Base-by-base conservation (phyloP, 2,113 vertebrate genomes). In the Sebastes fasciatus region DNA sequence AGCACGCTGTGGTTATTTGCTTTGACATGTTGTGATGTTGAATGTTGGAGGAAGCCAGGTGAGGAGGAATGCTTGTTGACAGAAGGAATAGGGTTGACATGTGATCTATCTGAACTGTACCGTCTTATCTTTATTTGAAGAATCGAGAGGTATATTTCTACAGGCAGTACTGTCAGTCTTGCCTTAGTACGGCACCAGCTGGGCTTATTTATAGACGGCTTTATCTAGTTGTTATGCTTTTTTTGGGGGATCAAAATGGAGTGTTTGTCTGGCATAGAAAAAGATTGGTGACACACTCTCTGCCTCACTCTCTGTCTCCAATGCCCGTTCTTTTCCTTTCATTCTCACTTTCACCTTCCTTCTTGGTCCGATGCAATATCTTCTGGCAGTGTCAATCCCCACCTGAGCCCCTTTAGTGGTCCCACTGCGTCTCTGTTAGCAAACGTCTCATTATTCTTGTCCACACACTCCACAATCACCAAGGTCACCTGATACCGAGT, bases 401-500 rank as follows among this genome's bases (percentile, higher is more conserved):
- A 72, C 65, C 65, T 71, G 77, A 80, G 71, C 61, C 80, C 57
- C 49, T 75, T 85, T 68, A 79, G 77, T 2, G n/a, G 55, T 84
- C 83, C 81, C 70, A 23, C 63, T 23, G 80, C 83, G 69, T 73
- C 82, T 76, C 77, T 80, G 81, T 88, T 85, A 63, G 88, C 76
- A 86, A 88, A 86, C 60, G 21, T 79, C 80, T 91, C 90, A 90
- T 93, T 94, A 92, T 92, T 91, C 90, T 83, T 81, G 72, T 92
- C 79, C 88, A 79, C 75, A 64, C 72, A 67, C 85, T 89, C 83
- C 75, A 65, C 67, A 81, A 74, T 88, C 76, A 34, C 82, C 90
- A 93, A 94, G 89, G 92, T 95, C 91, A 90, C 79, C 72, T 82
- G 72, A 86, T 74, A 55, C 64, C 2, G n/a, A 84, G 26, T 67